Base-by-base conservation (phyloP, 2,888 invertebrate genomes). In the Phania funesta region DNA sequence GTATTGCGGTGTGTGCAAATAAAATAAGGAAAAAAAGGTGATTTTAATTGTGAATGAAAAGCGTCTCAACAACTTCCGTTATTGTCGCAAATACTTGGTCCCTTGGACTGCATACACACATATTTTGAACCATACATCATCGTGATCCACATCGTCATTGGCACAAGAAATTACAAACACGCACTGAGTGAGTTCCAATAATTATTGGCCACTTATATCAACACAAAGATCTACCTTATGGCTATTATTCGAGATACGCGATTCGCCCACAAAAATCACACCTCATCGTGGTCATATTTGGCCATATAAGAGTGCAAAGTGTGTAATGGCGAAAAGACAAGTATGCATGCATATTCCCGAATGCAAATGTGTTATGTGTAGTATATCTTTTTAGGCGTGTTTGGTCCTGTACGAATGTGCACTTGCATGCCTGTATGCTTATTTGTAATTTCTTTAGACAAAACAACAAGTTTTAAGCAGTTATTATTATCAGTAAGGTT, bases 61-160 rank as follows among this genome's bases (percentile, higher is more conserved):
- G 64, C 78, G 78, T 78, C 73, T 78, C 73, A 73, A 78, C 64
- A 48, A 73, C 65, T 78, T 78, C 78, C 78, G 78, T 46, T 56
- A 24, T 52, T 35, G 52, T 18, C 70, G 46, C 20, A 29, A 26
- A 48, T 35, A 67, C 26, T 58, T 32, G 46, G 18, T 35, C 46
- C 32, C 6, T 44, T 32, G 20, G 32, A 6, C 48, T 3, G n/a
- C n/a, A n/a, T n/a, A n/a, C n/a, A n/a, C n/a, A n/a, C n/a, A n/a
- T n/a, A 38, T 35, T 48, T 20, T 67, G 38, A 65, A 73, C 41
- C 11, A 29, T 52, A 38, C 26, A 16, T 52, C 8, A n/a, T 58
- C 20, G 22, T 35, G 64, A 35, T 48, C 9, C 60, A 60, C 54
- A 46, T 41, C 44, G 44, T 24, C 44, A 50, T 38, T 52, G 41